phyloP scores from a whole-genome alignment of 37 sponge, comb jelly and placozoan genomes.

The Oscarella lobularis region DNA sequence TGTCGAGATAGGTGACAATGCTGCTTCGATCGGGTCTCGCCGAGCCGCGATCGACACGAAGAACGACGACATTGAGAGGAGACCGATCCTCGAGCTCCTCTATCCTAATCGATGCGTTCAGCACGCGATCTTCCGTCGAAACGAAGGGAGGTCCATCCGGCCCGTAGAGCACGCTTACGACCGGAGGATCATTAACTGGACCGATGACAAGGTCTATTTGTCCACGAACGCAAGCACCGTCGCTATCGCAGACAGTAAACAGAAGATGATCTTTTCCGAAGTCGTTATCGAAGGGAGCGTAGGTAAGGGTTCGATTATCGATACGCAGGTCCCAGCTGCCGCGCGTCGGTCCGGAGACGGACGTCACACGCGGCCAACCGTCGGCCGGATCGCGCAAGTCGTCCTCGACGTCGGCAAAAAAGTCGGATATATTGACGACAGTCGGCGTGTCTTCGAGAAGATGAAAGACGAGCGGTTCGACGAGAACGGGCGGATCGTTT shows the following conservation, averaged over 20 bases:
- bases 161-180: conserved; percentile 9
- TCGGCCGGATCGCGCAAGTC: conserved; percentile 17
- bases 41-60: conserved; percentile 18
- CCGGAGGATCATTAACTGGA: conserved; percentile 60
- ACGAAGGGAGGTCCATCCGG: not conserved
- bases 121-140: conserved; percentile 37
- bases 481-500: conserved; percentile 66
- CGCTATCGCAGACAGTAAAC: conserved; percentile 53
- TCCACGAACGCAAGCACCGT: conserved; percentile 16
- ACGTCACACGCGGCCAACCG: not conserved
- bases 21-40: conserved; percentile 2
- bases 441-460: conserved; percentile 40
- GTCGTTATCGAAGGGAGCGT: conserved; percentile 20
- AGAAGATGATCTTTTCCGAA: conserved; percentile 17
- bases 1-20: not conserved
- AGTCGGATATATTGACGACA: conserved; percentile 23
- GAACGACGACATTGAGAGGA: conserved; percentile 11
- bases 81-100: conserved; percentile 36
- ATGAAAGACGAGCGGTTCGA: conserved; percentile 12
- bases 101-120: conserved; percentile 23
- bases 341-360: not conserved
- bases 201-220: conserved; percentile 25
- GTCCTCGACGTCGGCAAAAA: conserved; percentile 66
- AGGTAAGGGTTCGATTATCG: conserved; percentile 1
- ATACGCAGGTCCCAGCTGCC: conserved; percentile 11